Evolutionary conservation across 92 coral and sea anemone species (phyloP), one percentile per base, ranked within the genome.

Genomic region (Actinernus sp.): DNA sequence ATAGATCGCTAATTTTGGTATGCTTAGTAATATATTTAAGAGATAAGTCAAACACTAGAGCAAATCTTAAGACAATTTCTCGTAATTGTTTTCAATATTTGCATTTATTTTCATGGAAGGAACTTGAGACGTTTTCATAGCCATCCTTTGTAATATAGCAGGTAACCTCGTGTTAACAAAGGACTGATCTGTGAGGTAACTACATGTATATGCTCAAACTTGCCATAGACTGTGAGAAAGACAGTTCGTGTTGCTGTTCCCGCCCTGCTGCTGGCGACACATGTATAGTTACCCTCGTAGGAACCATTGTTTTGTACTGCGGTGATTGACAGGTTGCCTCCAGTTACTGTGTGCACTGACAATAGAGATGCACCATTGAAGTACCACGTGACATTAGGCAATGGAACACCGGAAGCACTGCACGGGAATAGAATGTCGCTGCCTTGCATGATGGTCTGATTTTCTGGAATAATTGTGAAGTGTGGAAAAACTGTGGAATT

Each of bases 321-420:
- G 8, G 6, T 39, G 22, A 66, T 28, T 33, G 57, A 27, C 3
- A 77, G 59, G 28, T 45, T 68, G 34, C 75, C 75, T 37, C 54
- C 54, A 26, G 39, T 39, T n/a, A 68, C 27, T 34, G 46, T 65
- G 41, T 48, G 17, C 4, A 25, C 20, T 3, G 76, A 66, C n/a
- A 68, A 36, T 4, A 14, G 26, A 33, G 37, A 51, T 19, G 28
- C 26, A 46, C 46, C 43, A 26, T 26, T 66, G 39, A 44, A 57
- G 9, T 49, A 30, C 84, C 84, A 77, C 4, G 68, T 17, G n/a
- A 77, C 46, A 2, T 18, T 31, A 10, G 84, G 84, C 20, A 23
- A n/a, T 12, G 84, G 84, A 31, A 77, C 17, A n/a, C 84, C 84
- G 19, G 39, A 30, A 20, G 84, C 84, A n/a, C 43, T 28, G 55